phyloP scores from a whole-genome alignment of 2,113 vertebrate species.

The Vulpes vulpes region DNA sequence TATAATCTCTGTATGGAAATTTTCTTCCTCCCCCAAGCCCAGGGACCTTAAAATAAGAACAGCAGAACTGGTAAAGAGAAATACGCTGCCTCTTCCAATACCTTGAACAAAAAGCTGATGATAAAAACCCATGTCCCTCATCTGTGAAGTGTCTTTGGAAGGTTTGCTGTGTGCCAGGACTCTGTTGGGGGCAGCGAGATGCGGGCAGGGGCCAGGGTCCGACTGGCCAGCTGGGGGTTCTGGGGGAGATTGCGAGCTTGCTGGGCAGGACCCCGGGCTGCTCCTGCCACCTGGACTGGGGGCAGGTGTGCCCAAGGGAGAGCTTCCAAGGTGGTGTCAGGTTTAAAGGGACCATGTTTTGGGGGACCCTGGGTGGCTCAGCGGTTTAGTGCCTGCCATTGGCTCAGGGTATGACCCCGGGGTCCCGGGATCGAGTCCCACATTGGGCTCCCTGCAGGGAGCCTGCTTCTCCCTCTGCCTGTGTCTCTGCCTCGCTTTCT shows the following conservation, averaged over 20 bases:
- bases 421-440: too few species aligned
- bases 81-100: fast-evolving
- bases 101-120: fast-evolving
- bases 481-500: too few species aligned
- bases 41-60: neutral
- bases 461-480: too few species aligned
- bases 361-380: too few species aligned
- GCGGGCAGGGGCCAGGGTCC: fast-evolving
- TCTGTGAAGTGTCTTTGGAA: fast-evolving
- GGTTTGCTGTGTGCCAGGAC: fast-evolving
- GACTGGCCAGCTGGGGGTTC: neutral
- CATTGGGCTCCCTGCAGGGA: too few species aligned
- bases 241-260: too few species aligned
- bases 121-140: fast-evolving
- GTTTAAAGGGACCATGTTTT: fast-evolving
- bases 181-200: fast-evolving
- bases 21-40: too few species aligned
- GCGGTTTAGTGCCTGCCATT: too few species aligned
- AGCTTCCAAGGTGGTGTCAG: fast-evolving
- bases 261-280: too few species aligned
- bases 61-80: neutral
- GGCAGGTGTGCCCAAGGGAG: fast-evolving
- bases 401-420: too few species aligned
- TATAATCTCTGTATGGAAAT: neutral
- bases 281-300: neutral